Conservation (phyloP, 53 echinoderm and acorn worm genomes). For the Mesocentrotus franciscanus region DNA sequence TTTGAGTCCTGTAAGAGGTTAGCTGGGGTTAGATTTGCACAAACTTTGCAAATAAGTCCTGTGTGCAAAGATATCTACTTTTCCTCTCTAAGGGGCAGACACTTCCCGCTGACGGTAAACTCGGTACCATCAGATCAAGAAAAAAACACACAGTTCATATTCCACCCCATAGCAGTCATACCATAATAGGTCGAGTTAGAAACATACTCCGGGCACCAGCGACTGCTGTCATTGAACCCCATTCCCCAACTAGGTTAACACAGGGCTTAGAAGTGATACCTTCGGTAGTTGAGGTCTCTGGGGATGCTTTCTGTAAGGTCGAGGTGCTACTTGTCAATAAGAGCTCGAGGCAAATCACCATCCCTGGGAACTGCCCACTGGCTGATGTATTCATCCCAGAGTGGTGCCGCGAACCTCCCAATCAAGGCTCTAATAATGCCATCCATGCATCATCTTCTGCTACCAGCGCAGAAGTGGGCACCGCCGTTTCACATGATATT, state of each 20-base stretch:
- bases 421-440: not conserved
- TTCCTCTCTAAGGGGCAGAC: not conserved
- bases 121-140: conserved; percentile 9
- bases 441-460: not conserved
- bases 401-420: conserved; percentile 46
- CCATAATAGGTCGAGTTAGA: too few species aligned
- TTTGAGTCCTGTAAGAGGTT: conserved; percentile 51
- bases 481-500: not conserved
- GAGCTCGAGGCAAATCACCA: not conserved
- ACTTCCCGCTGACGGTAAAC: conserved; percentile 42
- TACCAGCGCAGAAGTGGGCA: not conserved
- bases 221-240: too few species aligned
- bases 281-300: not conserved
- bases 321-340: not conserved
- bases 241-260: not conserved
- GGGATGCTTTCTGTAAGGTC: not conserved
- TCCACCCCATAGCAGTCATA: too few species aligned
- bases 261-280: not conserved
- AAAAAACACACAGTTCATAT: too few species aligned
- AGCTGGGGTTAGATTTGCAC: not conserved
- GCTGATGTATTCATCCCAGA: conserved; percentile 49
- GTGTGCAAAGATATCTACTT: conserved; percentile 53
- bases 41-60: conserved; percentile 35
- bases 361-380: not conserved
- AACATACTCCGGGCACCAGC: too few species aligned